These are phyloP conservation scores for Noturus placidus DNA, from an alignment of 2,113 vertebrate species.

Conservation along the genomic window DNA sequence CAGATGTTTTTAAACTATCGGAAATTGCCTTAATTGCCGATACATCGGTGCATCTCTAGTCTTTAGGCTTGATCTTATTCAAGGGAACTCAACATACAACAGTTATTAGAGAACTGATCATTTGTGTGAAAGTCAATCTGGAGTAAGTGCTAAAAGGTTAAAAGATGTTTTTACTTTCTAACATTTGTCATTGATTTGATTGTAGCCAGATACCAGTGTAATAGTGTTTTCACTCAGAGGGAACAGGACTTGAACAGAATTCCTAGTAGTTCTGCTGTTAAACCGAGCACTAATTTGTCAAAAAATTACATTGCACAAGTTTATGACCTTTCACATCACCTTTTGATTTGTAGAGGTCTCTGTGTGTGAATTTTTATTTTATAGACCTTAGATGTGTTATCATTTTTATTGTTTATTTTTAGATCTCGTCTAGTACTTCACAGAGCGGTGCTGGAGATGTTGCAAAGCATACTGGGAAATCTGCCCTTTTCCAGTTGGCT, in stretches of 20 bases:
- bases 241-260: neutral
- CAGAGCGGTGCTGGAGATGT: slow-evolving; percentile 70
- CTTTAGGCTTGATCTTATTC: neutral
- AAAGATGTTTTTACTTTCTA: neutral
- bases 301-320: neutral
- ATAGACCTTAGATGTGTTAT: neutral
- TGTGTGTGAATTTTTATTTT: neutral
- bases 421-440: slow-evolving; percentile 78
- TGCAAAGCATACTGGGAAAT: slow-evolving; percentile 78
- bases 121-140: neutral
- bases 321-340: neutral
- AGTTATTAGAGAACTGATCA: neutral
- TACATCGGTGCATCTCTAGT: neutral
- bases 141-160: neutral
- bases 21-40: no score
- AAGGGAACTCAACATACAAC: neutral
- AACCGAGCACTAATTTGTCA: neutral
- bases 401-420: slow-evolving; percentile 5
- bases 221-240: neutral
- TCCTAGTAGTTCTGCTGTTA: neutral
- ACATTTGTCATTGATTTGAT: neutral
- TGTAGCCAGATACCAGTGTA: neutral
- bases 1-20: no score
- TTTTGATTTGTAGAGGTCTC: neutral
- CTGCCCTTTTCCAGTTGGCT: slow-evolving; percentile 80